Evolutionary conservation across 2,797 vertebrate species (phyloP).

Genomic region (Brachymystax lenok): DNA sequence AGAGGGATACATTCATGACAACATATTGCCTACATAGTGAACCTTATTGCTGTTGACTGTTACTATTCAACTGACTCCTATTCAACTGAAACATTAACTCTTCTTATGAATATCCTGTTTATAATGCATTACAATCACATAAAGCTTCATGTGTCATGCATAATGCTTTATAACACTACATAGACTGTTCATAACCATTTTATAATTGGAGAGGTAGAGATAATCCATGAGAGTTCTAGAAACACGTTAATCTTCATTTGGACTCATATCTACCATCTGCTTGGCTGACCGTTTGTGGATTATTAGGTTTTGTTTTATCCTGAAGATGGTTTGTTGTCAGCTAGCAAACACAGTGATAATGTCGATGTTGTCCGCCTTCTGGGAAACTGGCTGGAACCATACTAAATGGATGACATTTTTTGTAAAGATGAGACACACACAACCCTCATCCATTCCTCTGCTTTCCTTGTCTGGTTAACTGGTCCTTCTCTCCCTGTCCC

Average conservation of each 20-base stretch:
- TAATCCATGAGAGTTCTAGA: not conserved
- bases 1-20: not conserved
- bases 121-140: not conserved
- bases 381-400: constrained; percentile 9
- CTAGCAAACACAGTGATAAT: not conserved
- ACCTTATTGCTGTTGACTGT: too few relatives aligned
- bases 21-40: not conserved
- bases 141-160: too few relatives aligned
- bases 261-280: too few relatives aligned
- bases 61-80: not conserved
- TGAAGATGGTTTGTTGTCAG: not conserved
- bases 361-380: not conserved
- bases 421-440: not conserved
- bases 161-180: not conserved
- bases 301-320: too few relatives aligned
- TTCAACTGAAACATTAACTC: not conserved
- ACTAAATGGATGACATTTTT: not conserved
- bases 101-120: not conserved
- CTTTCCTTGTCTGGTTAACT: not conserved
- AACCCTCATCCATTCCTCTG: not conserved
- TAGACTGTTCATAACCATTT: not conserved
- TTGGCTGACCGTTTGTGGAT: too few relatives aligned
- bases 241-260: too few relatives aligned
- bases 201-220: not conserved
- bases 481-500: not conserved